These are phyloP conservation scores for Coenonympha arcania DNA, from an alignment of 2,888 invertebrate species.

Conservation along the genomic window DNA sequence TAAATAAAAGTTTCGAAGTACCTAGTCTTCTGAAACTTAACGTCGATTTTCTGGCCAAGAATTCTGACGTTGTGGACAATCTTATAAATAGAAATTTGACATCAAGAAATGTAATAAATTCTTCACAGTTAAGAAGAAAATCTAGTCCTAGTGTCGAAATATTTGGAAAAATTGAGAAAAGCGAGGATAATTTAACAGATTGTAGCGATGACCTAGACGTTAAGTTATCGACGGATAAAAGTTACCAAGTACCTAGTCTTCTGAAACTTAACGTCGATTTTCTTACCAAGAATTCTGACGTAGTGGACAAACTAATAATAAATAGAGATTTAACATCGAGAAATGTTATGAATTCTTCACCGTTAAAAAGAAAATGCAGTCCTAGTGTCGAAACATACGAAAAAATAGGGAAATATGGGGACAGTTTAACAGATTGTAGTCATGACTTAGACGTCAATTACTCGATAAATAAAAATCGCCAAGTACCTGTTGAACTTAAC, in stretches of 20 bases:
- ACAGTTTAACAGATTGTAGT: too few relatives aligned
- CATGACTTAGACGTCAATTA: too few relatives aligned
- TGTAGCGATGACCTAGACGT: slow-evolving; percentile 27
- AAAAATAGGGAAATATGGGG: too few relatives aligned
- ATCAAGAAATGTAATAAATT: slow-evolving; percentile 2
- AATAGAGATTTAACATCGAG: not conserved
- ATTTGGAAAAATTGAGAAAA: not conserved
- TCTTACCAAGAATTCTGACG: slow-evolving; percentile 13
- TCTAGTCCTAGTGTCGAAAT: not conserved
- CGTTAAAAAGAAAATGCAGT: slow-evolving; percentile 12
- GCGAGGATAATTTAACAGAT: slow-evolving; percentile 23
- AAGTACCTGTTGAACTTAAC: too few relatives aligned
- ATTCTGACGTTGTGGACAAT: slow-evolving; percentile 13
- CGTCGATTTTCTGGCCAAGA: slow-evolving; percentile 16
- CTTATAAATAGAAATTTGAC: not conserved
- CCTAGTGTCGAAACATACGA: not conserved
- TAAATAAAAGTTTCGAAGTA: slow-evolving; percentile 8
- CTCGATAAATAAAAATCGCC: too few relatives aligned
- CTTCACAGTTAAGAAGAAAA: slow-evolving; percentile 12
- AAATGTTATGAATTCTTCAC: not conserved
- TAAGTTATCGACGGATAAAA: not conserved
- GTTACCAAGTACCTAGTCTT: slow-evolving; percentile 24
- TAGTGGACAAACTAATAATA: slow-evolving; percentile 15
- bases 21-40: slow-evolving; percentile 24
- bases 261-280: slow-evolving; percentile 17